These are phyloP conservation scores for Sebastes taczanowskii DNA, from an alignment of 2,797 vertebrate genomes.

Conservation along the genomic window DNA sequence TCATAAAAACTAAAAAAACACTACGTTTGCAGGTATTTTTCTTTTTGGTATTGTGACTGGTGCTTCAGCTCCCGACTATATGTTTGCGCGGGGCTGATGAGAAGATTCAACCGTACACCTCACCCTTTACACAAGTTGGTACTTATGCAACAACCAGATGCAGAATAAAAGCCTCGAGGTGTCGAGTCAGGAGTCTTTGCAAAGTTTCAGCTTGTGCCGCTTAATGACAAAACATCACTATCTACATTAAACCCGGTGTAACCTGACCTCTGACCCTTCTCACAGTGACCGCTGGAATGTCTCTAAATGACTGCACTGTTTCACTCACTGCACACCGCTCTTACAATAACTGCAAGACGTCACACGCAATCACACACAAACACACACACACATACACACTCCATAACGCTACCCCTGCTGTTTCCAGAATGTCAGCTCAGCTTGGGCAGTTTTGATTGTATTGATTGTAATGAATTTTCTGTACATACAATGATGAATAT, in stretches of 20 bases:
- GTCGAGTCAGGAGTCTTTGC: conserved; percentile 40
- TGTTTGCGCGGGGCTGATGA: conserved; percentile 27
- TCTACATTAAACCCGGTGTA: conserved; percentile 30
- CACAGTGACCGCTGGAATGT: conserved; percentile 73
- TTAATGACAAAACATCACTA: conserved; percentile 34
- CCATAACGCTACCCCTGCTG: conserved; percentile 73
- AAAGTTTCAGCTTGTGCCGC: conserved; percentile 41
- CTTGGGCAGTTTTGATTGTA: conserved; percentile 89
- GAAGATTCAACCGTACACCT: conserved; percentile 29
- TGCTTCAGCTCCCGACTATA: conserved; percentile 17
- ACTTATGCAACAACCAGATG: conserved; percentile 23
- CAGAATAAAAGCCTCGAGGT: not conserved
- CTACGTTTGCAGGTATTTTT: conserved; percentile 18
- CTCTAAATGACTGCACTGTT: conserved; percentile 59
- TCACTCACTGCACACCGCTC: conserved; percentile 63
- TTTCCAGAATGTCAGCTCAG: conserved; percentile 86
- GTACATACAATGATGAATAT: conserved; percentile 82
- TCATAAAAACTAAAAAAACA: not conserved
- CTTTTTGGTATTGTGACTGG: conserved; percentile 30
- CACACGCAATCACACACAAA: conserved; percentile 47
- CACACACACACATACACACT: conserved; percentile 35
- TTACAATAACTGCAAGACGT: conserved; percentile 49
- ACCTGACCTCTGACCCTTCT: conserved; percentile 50
- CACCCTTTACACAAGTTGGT: conserved; percentile 27
- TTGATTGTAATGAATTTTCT: conserved; percentile 84